phyloP scores from a whole-genome alignment of 2,888 invertebrate genomes.

The Eutolmus rufibarbis region DNA sequence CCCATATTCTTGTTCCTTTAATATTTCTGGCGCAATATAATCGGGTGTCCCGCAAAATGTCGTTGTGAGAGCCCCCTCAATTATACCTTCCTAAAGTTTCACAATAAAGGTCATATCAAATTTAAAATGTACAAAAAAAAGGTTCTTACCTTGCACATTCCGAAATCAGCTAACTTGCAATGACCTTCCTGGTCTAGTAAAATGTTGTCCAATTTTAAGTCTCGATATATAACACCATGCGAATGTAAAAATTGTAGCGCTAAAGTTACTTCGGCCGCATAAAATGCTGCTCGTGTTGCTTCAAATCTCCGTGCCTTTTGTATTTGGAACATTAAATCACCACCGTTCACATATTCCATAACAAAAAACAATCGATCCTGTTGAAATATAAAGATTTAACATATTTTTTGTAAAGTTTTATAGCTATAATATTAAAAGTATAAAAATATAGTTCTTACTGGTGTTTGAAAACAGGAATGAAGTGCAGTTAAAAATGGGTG shows the following conservation, averaged over 20 bases:
- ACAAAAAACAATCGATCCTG: conserved; percentile 95
- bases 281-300: conserved; percentile 90
- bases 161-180: conserved; percentile 93
- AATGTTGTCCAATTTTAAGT: conserved; percentile 98
- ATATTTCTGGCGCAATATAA: conserved; percentile 98
- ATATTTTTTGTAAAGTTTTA: background rate
- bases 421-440: background rate
- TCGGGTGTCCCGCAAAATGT: conserved; percentile 99
- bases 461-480: conserved; percentile 96
- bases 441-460: conserved; percentile 63
- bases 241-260: conserved; percentile 96
- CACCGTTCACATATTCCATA: conserved; percentile 99
- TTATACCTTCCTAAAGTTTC: conserved; percentile 58
- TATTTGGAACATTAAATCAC: conserved; percentile 99
- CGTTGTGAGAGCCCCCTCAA: conserved; percentile 85
- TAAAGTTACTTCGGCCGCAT: conserved; percentile 97
- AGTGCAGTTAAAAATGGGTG: conserved; percentile 98
- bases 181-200: conserved; percentile 94
- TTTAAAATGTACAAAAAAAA: background rate
- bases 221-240: conserved; percentile 97
- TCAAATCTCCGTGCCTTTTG: conserved; percentile 98
- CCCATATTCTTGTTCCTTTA: conserved; percentile 91
- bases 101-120: background rate
- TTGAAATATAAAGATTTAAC: conserved; percentile 34
- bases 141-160: conserved; percentile 95